Conservation (phyloP, 2,888 invertebrate species). For the Lordiphosa fenestrarum region DNA sequence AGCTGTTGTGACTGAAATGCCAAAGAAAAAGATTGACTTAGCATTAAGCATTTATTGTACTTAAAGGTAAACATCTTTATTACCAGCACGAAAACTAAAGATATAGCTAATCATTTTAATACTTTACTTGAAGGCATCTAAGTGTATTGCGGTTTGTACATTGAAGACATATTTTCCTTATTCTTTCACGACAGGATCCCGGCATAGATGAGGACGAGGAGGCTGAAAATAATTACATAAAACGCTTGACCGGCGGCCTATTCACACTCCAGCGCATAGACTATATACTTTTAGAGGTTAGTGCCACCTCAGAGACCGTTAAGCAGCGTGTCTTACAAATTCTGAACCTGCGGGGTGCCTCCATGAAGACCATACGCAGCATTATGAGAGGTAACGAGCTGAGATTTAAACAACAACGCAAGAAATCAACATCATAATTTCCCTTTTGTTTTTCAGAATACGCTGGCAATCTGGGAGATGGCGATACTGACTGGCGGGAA, state of each 20-base stretch:
- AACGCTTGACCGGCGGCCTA: conserved; percentile 94
- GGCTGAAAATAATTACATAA: conserved; percentile 93
- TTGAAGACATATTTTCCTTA: too few relatives aligned
- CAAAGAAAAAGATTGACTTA: too few relatives aligned
- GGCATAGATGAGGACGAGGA: conserved; percentile 85
- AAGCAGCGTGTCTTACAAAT: conserved; percentile 94
- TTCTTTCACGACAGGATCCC: conserved; percentile 52
- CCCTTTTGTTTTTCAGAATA: conserved; percentile 85
- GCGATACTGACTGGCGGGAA: conserved; percentile 88
- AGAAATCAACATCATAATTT: background rate
- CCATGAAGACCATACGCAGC: conserved; percentile 94
- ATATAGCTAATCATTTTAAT: too few relatives aligned
- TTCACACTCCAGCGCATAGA: conserved; percentile 97
- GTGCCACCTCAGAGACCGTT: conserved; percentile 85
- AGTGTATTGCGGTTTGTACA: too few relatives aligned
- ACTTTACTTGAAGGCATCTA: too few relatives aligned
- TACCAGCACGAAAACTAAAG: too few relatives aligned
- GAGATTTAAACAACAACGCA: fast-evolving
- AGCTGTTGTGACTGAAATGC: too few relatives aligned
- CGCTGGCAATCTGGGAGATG: conserved; percentile 96
- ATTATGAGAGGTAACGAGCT: conserved; percentile 90
- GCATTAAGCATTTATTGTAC: too few relatives aligned
- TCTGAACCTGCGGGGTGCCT: conserved; percentile 92
- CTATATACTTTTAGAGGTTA: conserved; percentile 90
- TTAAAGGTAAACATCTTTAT: too few relatives aligned